Conservation (phyloP, 2,797 vertebrate genomes). For the Pogonophryne albipinna region DNA sequence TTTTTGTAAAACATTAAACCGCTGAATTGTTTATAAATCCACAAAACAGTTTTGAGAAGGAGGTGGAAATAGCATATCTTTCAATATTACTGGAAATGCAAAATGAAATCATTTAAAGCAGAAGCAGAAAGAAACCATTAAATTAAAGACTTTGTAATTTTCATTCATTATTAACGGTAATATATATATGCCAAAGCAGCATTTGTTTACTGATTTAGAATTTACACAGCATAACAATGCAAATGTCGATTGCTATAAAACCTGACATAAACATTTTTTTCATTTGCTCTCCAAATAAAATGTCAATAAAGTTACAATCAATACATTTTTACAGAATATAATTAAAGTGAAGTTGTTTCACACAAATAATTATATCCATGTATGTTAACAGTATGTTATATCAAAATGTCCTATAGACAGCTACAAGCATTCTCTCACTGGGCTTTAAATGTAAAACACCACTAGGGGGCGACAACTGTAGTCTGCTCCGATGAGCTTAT, state of each 20-base stretch:
- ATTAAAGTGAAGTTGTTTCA: no score
- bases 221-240: no score
- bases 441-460: neutral
- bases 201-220: neutral
- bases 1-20: neutral
- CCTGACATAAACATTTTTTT: no score
- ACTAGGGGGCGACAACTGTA: neutral
- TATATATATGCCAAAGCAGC: neutral
- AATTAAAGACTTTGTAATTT: neutral
- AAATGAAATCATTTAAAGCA: neutral
- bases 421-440: neutral
- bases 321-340: no score
- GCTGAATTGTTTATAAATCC: no score
- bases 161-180: neutral
- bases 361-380: no score
- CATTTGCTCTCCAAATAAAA: neutral
- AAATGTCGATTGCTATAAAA: neutral
- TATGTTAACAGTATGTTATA: no score
- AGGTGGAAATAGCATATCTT: neutral
- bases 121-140: neutral
- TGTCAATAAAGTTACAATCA: no score
- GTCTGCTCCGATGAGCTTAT: no score
- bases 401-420: neutral
- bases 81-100: neutral
- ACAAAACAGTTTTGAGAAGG: no score